A percentile compares a stretch with the other conserved stretches of the same genome.
Evolutionary conservation across 2,888 invertebrate genomes (phyloP).

Genomic region (Lamellibrachia columna): DNA sequence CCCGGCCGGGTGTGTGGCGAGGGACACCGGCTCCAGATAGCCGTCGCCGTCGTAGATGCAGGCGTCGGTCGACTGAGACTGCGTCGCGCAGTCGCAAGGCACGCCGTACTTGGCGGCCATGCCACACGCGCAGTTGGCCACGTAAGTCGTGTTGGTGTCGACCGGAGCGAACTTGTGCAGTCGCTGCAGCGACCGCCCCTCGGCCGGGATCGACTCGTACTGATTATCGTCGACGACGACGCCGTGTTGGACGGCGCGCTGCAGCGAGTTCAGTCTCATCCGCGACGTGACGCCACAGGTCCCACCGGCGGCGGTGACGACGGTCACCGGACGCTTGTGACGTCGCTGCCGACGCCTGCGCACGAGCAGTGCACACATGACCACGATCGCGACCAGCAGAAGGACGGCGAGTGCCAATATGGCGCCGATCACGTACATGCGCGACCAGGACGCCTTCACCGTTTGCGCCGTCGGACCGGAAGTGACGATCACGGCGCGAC

Average conservation of each 20-base stretch:
- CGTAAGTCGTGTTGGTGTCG: not conserved
- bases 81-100: not conserved
- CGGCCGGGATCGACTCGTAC: not conserved
- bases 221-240: constrained; percentile 8
- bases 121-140: not conserved
- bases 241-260: not conserved
- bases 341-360: not conserved
- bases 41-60: not conserved
- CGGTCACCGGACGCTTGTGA: not conserved
- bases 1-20: not conserved
- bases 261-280: not conserved
- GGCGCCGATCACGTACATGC: constrained; percentile 11
- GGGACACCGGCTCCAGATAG: not conserved
- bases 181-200: not conserved
- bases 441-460: not conserved
- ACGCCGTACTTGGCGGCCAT: constrained; percentile 6
- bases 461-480: not conserved
- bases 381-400: not conserved
- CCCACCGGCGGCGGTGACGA: not conserved
- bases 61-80: not conserved
- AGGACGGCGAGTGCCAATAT: not conserved
- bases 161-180: not conserved
- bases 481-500: not conserved
- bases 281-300: not conserved
- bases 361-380: not conserved